Conservation (phyloP, 2,888 invertebrate species). For the Trisateles emortualis region DNA sequence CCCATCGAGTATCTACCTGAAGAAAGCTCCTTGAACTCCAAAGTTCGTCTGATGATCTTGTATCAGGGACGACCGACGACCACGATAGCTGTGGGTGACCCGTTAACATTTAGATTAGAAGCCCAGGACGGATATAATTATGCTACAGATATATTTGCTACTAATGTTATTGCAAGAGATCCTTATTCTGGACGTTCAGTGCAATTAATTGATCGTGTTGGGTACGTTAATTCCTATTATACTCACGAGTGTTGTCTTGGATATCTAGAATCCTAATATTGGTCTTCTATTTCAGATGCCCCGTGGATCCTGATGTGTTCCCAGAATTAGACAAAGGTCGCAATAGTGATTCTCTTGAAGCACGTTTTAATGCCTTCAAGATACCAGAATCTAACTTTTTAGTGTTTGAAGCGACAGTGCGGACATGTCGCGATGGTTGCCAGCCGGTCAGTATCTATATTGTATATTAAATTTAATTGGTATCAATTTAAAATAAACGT, state of each 20-base stretch:
- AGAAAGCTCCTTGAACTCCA: slow-evolving; percentile 95
- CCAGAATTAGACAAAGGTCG: slow-evolving; percentile 95
- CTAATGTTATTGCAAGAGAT: slow-evolving; percentile 96
- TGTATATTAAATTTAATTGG: too few species aligned
- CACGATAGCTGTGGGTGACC: slow-evolving; percentile 97
- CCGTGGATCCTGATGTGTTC: slow-evolving; percentile 96
- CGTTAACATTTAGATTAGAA: slow-evolving; percentile 95
- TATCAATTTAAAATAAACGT: too few species aligned
- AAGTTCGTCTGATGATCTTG: slow-evolving; percentile 93
- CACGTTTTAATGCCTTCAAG: slow-evolving; percentile 97
- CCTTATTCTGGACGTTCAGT: slow-evolving; percentile 96
- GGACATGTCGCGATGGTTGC: slow-evolving; percentile 95
- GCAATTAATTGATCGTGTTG: slow-evolving; percentile 95
- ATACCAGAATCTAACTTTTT: slow-evolving; percentile 97
- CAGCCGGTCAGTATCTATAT: slow-evolving; percentile 91
- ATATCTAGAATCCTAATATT: neutral
- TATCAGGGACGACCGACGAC: slow-evolving; percentile 97
- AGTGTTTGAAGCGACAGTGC: slow-evolving; percentile 96
- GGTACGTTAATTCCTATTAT: slow-evolving; percentile 84
- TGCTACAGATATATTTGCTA: slow-evolving; percentile 96
- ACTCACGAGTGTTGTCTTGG: neutral
- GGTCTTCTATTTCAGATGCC: slow-evolving; percentile 88
- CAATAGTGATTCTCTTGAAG: slow-evolving; percentile 95
- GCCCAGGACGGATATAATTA: slow-evolving; percentile 96
- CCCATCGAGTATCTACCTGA: slow-evolving; percentile 97